Base-by-base conservation (phyloP, 53 echinoderm and acorn worm species). In the Patiria pectinifera region DNA sequence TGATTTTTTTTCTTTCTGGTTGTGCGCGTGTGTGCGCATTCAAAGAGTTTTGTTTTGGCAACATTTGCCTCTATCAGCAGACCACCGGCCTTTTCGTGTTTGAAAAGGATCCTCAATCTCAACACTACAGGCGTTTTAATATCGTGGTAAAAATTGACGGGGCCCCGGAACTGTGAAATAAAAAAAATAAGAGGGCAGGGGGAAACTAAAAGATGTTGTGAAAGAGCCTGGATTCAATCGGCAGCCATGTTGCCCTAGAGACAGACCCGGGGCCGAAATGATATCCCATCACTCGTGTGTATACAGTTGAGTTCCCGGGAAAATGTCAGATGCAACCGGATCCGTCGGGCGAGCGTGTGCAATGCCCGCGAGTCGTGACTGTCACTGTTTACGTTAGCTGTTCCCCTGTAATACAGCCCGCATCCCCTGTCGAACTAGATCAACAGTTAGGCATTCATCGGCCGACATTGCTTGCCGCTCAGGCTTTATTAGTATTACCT, bases 311-410 rank as follows among this genome's bases (percentile, higher is more conserved):
- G 90, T 90, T 80, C 81, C 69, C 15, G 81, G 69, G 53, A 53
- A 90, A 90, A 90, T 90, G 90, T 90, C 90, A 90, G 80, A 90
- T 90, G 90, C 66, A 90, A 90, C 90, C 66, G 81, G 90, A 90
- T 90, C 90, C 80, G 69, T 13, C 35, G 80, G 87, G 90, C 66
- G 69, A 69, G 90, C 81, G 90, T 90, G 22, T 80, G 90, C 90
- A 90, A 69, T 90, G 90, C 90, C 90, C 90, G 66, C 48, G 69
- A 90, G 90, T 90, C 90, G 90, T 90, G 90, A 90, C 90, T 80
- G 90, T 48, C 90, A 80, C 80, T 90, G 90, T 90, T 90, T 90
- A 90, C 90, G 90, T 90, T 90, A 81, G 80, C 90, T 66, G 90
- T 80, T 81, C 81, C 69, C 80, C 80, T 44, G 90, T 90, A 90